Evolutionary conservation across 2,888 invertebrate genomes (phyloP).

Genomic region (Antheraea assamensis): DNA sequence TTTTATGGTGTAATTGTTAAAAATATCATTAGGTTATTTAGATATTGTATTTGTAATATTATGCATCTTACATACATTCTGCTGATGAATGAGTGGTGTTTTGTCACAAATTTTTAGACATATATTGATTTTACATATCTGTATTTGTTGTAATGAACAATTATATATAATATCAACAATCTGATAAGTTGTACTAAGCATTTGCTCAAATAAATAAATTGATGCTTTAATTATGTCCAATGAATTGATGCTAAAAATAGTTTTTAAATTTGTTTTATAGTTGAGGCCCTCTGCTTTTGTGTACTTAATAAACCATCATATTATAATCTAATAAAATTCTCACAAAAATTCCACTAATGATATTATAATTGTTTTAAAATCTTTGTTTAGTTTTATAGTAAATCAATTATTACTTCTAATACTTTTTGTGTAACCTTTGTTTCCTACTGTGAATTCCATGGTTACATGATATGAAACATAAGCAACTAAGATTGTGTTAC

Average conservation of each 20-base stretch:
- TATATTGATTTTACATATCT: background rate
- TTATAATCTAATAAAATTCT: background rate
- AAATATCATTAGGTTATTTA: slow-evolving; percentile 10
- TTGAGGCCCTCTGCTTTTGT: background rate
- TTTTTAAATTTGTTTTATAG: background rate
- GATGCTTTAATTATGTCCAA: slow-evolving; percentile 4
- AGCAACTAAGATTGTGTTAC: slow-evolving; percentile 16
- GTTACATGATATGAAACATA: background rate
- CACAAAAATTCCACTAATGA: background rate
- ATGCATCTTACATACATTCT: background rate
- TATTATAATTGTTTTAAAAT: background rate
- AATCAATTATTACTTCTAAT: background rate
- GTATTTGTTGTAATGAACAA: slow-evolving; percentile 3
- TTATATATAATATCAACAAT: background rate
- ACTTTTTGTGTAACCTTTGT: background rate
- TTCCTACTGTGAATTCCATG: background rate
- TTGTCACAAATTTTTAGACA: background rate
- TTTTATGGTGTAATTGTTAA: slow-evolving; percentile 1
- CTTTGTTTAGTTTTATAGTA: background rate
- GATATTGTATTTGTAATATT: background rate
- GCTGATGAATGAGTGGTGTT: background rate
- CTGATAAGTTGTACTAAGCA: background rate
- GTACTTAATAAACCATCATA: background rate
- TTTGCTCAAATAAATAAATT: slow-evolving; percentile 8
- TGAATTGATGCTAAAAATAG: background rate